Base-by-base conservation (phyloP, 92 coral and sea anemone species). In the Palythoa heliodiscus region DNA sequence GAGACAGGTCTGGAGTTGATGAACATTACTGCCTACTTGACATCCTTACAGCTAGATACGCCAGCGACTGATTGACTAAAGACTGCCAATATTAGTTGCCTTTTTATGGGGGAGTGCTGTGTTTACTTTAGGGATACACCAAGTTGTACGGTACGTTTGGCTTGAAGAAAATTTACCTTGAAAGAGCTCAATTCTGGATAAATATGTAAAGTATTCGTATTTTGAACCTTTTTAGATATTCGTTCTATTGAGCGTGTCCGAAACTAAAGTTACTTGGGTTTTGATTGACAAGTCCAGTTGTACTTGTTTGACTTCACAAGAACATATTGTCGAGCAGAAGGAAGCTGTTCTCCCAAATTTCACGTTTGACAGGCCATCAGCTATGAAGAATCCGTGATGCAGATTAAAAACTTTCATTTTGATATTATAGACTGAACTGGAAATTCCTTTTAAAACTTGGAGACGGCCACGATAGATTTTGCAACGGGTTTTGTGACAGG, bases 41-140 rank as follows among this genome's bases (percentile, higher is more conserved):
- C 22, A 63, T 63, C 29, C 11, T 63, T 13, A 16, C 50, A 23
- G 35, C 16, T 72, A 16, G 35, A 14, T 4, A 39, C 2, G 11
- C 76, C 15, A 71, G 53, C 76, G 50, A 63, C 11, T n/a, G 69
- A 63, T 63, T 63, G 69, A 63, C 50, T 43, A 43, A 63, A 55
- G 61, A 23, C 52, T 52, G 35, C 23, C 43, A 43, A 35, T 19
- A 43, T 43, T 73, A 10, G 77, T 73, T 72, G 19, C 5, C 7
- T 37, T 19, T 15, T 73, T 43, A 43, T 43, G 50, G 50, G 50
- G 3, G 50, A 43, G 9, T 43, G 50, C 2, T 63, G 69, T 63
- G 20, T 63, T 19, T 23, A n/a, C 25, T 63, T 63, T 3, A 29
- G 25, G 25, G 2, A 17, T 8, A 43, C 50, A 43, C 50, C 50